Conservation (phyloP, 2,797 vertebrate genomes). For the Rallus crepitans region DNA sequence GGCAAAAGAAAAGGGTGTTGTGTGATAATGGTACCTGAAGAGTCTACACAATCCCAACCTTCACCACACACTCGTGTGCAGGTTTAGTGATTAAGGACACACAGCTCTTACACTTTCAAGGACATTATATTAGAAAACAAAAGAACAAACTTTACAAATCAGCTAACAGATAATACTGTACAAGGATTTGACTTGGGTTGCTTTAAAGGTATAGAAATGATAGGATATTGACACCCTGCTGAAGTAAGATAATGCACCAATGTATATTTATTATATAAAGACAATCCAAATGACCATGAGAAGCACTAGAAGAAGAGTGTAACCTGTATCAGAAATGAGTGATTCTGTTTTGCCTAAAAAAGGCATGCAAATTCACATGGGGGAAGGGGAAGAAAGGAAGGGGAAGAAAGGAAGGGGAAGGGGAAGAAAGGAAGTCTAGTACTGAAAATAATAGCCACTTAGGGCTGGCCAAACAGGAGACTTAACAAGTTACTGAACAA, state of each 20-base stretch:
- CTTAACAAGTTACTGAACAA: neutral
- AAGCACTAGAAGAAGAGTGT: neutral
- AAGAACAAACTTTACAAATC: neutral
- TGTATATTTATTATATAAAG: neutral
- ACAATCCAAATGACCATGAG: neutral
- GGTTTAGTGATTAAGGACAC: neutral
- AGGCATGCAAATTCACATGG: neutral
- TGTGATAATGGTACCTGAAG: neutral
- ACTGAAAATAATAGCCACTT: neutral
- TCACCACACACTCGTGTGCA: neutral
- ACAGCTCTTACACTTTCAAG: neutral
- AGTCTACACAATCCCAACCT: neutral
- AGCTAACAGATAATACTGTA: neutral
- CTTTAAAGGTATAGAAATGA: neutral
- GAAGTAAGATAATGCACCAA: neutral
- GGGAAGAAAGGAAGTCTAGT: neutral
- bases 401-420: neutral
- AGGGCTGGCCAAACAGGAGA: neutral
- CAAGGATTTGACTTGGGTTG: neutral
- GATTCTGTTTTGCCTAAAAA: neutral
- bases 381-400: no score
- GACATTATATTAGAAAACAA: neutral
- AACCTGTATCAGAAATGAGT: neutral
- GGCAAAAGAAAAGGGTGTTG: neutral
- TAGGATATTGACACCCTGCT: neutral